Base-by-base conservation (phyloP, 2,888 invertebrate genomes). In the Sinhomidia bicolor region DNA sequence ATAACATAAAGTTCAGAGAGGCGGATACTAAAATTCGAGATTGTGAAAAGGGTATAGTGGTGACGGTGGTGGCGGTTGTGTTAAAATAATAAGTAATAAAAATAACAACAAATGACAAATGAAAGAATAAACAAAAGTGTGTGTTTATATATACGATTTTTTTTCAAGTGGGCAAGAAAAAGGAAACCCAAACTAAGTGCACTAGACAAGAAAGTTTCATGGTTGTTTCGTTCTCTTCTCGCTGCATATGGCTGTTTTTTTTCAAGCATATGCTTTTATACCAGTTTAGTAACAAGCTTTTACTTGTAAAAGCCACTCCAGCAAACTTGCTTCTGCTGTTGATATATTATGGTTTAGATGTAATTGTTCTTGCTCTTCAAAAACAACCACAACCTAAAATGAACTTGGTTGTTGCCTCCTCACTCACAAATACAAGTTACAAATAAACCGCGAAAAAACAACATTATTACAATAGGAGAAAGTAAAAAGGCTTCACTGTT, bases 321-420 rank as follows among this genome's bases (percentile, higher is more conserved):
- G 2, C 6, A 29, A 26, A 51, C 29, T n/a, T 76, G 51, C 14
- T 47, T 76, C 76, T 76, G 76, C 76, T 29, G 32, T 36, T 76
- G 76, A 76, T 51, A 76, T 76, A 76, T 76, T 76, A 76, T 44
- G 76, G 44, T 79, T 79, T 80, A 60, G 60, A 80, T 80, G 80
- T 80, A 80, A 80, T 80, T 57, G 60, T 79, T 79, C 79, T 26
- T 80, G 57, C 80, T 60, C 80, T 62, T 80, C 80, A 41, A 80
- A 80, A 79, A 36, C 36, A 80, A 44, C 80, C 80, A 26, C 80
- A 80, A 62, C 80, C 51, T 23, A 80, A 78, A 80, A 80, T 62
- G 60, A 62, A 80, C 60, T 26, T 36, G 14, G 74, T 44, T 36
- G 7, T 36, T 36, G 36, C 36, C 36, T 36, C 7, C 36, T 57